Evolutionary conservation across 2,797 vertebrate genomes (phyloP).

Genomic region (Enteromius paludinosus): DNA sequence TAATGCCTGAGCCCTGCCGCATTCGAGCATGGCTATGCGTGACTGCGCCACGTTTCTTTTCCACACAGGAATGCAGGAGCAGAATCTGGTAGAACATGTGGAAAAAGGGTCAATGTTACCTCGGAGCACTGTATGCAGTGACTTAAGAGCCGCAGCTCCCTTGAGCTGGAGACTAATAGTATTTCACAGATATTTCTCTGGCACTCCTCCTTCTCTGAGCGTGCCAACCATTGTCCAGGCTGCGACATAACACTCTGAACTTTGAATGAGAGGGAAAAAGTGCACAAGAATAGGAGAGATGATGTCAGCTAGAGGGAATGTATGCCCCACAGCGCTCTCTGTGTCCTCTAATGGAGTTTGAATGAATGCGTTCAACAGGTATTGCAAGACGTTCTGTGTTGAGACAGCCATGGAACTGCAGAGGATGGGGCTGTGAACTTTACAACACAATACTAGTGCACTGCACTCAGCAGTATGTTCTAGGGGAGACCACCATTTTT

Average conservation of each 20-base stretch:
- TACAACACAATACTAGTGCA: background rate
- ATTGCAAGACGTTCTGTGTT: background rate
- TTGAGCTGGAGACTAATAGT: conserved; percentile 26
- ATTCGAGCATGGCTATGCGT: background rate
- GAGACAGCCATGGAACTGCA: background rate
- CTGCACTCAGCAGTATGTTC: background rate
- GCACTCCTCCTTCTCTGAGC: conserved; percentile 37
- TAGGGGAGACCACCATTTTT: background rate
- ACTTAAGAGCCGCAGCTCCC: conserved; percentile 59
- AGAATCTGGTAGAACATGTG: conserved; percentile 13
- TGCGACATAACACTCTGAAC: conserved; percentile 39
- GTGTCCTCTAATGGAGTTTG: conserved; percentile 14
- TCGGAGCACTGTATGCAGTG: conserved; percentile 38
- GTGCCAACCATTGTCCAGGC: conserved; percentile 66
- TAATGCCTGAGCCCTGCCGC: conserved; percentile 19
- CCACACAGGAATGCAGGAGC: conserved; percentile 12
- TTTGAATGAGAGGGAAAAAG: conserved; percentile 51
- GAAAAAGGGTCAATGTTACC: background rate
- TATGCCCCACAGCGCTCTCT: conserved; percentile 55
- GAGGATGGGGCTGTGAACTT: conserved; percentile 3
- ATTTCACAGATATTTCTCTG: conserved; percentile 56
- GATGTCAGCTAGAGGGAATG: conserved; percentile 72
- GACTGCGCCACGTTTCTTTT: conserved; percentile 4
- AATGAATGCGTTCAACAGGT: conserved; percentile 31
- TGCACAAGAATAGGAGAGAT: conserved; percentile 54